Base-by-base conservation (phyloP, 2,888 invertebrate species). In the Thymelicus sylvestris region DNA sequence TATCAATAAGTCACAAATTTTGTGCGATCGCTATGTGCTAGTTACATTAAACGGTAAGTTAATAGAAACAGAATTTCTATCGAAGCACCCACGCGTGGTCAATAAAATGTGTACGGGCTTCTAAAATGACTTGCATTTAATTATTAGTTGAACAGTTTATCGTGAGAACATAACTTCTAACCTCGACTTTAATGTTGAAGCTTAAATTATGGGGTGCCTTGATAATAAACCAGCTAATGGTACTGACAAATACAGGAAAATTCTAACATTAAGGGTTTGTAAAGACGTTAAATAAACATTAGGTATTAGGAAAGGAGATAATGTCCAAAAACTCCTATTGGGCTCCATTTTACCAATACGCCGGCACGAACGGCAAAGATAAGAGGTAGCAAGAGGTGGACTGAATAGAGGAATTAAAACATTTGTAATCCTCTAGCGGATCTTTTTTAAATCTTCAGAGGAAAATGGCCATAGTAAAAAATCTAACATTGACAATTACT, bases 41-140 rank as follows among this genome's bases (percentile, higher is more conserved):
- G 60, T 60, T 69, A 13, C 19, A 69, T 69, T 70, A 65, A 70
- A 70, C 64, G 70, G 70, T 65, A 52, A 52, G 50, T 7, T 15
- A 60, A 65, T 70, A 50, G 65, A 65, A 65, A 64, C 69, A 69
- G 69, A 70, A 70, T 48, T 60, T 65, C 70, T 63, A 60, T 65
- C 60, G n/a, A 52, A 31, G n/a, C 50, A 39, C 70, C 70, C 65
- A 65, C 70, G 64, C 70, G 39, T 48, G 41, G 41, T 65, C 65
- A 65, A 65, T 70, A 69, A 69, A 69, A 65, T 70, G 50, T 44
- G 60, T 65, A 70, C 44, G 44, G 60, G 65, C 65, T 41, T 65
- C 65, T 64, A 60, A 70, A 65, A 65, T 52, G 65, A 70, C 70
- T 50, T 65, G 50, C 60, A 60, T 70, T 70, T 70, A 65, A 70